Evolutionary conservation across 2,888 invertebrate species (phyloP).

Genomic region (Pristionchus exspectatus): DNA sequence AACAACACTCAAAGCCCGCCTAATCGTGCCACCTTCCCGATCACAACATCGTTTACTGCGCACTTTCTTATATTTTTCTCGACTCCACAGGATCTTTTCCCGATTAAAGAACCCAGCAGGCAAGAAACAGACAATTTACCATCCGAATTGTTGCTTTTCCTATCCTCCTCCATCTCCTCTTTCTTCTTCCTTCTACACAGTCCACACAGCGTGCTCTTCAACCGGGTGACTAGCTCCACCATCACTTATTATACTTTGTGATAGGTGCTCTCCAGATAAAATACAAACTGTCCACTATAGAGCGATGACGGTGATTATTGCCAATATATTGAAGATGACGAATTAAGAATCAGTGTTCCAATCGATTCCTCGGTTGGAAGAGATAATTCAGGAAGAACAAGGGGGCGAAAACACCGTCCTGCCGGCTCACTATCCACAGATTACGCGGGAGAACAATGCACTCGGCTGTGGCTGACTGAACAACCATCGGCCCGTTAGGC

Average conservation of each 20-base stretch:
- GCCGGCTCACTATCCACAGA: neutral
- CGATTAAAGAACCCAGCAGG: too few species aligned
- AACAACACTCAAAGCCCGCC: neutral
- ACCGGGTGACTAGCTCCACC: neutral
- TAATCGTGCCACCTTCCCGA: neutral
- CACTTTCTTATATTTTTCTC: neutral
- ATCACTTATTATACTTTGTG: too few species aligned
- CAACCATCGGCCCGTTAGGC: neutral
- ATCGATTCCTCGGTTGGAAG: neutral
- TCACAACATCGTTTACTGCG: neutral
- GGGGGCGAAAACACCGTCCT: neutral
- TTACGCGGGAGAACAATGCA: conserved; percentile 10
- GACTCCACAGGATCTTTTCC: too few species aligned
- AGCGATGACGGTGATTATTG: neutral
- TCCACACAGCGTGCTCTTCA: neutral
- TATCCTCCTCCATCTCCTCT: neutral
- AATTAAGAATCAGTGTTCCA: neutral
- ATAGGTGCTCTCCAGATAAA: neutral
- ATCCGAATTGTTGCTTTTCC: neutral
- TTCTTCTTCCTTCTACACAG: conserved; percentile 2
- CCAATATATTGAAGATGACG: too few species aligned
- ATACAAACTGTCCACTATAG: neutral
- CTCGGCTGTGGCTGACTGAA: neutral
- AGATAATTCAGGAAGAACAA: neutral
- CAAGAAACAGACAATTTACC: neutral